Conservation (phyloP, 2,888 invertebrate genomes). For the Hyposoter dolosus region DNA sequence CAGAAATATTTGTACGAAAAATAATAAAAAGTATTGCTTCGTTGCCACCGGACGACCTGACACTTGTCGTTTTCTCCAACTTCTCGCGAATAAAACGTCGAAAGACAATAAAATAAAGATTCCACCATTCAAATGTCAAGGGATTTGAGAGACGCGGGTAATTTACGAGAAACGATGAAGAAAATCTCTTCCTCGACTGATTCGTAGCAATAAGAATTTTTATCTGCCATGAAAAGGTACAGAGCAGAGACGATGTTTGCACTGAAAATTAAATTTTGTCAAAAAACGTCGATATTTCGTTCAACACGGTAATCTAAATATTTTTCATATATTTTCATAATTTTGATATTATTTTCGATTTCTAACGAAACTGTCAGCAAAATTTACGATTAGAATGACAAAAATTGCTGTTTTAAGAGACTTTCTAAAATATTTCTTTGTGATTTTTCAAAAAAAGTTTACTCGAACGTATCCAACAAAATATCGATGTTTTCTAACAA, state of each 20-base stretch:
- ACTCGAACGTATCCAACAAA: too few relatives aligned
- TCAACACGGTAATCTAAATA: too few relatives aligned
- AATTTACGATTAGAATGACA: too few relatives aligned
- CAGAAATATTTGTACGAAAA: conserved; percentile 24
- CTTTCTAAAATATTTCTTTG: too few relatives aligned
- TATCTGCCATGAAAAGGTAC: conserved; percentile 76
- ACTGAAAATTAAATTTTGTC: background rate
- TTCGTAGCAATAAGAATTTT: conserved; percentile 71
- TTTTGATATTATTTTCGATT: too few relatives aligned
- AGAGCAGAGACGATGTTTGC: conserved; percentile 53
- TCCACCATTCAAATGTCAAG: background rate
- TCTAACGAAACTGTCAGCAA: too few relatives aligned
- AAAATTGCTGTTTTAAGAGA: too few relatives aligned
- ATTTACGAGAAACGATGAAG: conserved; percentile 30
- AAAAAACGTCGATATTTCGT: background rate
- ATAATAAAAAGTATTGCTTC: conserved; percentile 31
- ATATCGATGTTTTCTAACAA: too few relatives aligned
- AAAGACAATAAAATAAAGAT: conserved; percentile 46
- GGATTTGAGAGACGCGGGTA: background rate
- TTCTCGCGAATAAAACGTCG: conserved; percentile 25
- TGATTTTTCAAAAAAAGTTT: too few relatives aligned
- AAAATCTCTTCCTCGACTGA: conserved; percentile 50
- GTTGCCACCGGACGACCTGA: background rate
- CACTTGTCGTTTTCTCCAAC: conserved; percentile 8
- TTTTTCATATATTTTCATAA: too few relatives aligned